Evolutionary conservation across 2,888 invertebrate species (phyloP).

Genomic region (Cephus spinipes): DNA sequence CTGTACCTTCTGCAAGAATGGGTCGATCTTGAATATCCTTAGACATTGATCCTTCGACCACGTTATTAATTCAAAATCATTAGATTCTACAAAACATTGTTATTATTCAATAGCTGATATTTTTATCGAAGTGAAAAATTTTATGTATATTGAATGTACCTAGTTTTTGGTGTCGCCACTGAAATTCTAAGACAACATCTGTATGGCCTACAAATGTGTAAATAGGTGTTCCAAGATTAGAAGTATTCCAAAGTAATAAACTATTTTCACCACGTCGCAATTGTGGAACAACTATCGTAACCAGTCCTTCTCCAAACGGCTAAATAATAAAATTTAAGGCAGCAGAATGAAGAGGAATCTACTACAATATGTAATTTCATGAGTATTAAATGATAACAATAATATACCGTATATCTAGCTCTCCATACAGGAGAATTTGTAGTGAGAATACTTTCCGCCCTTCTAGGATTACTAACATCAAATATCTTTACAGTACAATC

Average conservation of each 20-base stretch:
- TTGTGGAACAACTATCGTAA: slow-evolving; percentile 94
- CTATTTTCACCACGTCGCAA: slow-evolving; percentile 89
- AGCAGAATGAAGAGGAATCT: not conserved
- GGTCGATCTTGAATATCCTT: slow-evolving; percentile 90
- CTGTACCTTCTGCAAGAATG: slow-evolving; percentile 79
- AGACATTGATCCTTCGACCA: slow-evolving; percentile 96
- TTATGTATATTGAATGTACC: slow-evolving; percentile 43
- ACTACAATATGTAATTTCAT: not conserved
- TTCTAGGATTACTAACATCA: slow-evolving; percentile 86
- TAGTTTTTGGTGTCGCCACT: slow-evolving; percentile 83
- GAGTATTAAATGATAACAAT: not conserved
- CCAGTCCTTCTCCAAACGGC: slow-evolving; percentile 92
- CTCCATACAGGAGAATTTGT: slow-evolving; percentile 93
- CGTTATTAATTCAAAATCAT: slow-evolving; percentile 88
- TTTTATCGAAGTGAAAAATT: slow-evolving; percentile 27
- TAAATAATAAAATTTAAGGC: slow-evolving; percentile 50
- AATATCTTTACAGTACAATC: slow-evolving; percentile 96
- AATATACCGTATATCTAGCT: slow-evolving; percentile 83
- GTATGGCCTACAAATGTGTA: slow-evolving; percentile 95
- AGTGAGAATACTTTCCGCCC: slow-evolving; percentile 86
- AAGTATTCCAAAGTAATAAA: slow-evolving; percentile 81
- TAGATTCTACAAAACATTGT: slow-evolving; percentile 66
- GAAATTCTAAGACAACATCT: slow-evolving; percentile 94
- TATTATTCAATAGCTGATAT: not conserved
- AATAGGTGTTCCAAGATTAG: slow-evolving; percentile 79